Percentiles rank a stretch among this genome's conserved stretches.
Evolutionary conservation across 1,140 invertebrate species (phyloP).

Genomic region (Carcinoscorpius rotundicauda): DNA sequence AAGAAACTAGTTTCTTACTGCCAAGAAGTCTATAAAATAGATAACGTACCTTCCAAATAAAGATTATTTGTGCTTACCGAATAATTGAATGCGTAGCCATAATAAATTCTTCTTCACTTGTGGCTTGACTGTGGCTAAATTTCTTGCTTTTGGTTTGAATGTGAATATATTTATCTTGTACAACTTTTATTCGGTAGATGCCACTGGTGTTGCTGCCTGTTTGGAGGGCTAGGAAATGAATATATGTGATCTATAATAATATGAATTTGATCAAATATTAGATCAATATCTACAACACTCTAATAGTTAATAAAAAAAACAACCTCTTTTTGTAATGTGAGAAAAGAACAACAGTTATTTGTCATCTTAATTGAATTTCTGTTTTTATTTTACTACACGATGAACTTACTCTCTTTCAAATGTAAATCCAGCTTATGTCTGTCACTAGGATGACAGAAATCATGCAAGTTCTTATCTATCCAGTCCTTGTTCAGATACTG

Average conservation of each 20-base stretch:
- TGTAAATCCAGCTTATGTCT: constrained; percentile 54
- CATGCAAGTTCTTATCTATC: constrained; percentile 53
- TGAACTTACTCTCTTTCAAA: constrained; percentile 45
- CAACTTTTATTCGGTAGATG: constrained; percentile 61
- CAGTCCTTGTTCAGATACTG: constrained; percentile 56
- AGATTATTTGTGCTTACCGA: constrained; percentile 25
- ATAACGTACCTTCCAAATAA: too few relatives aligned
- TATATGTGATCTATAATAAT: too few relatives aligned
- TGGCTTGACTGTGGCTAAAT: constrained; percentile 54
- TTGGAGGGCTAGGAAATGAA: constrained; percentile 38
- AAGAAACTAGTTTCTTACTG: too few relatives aligned
- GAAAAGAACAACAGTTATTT: too few relatives aligned
- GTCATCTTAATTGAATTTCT: too few relatives aligned
- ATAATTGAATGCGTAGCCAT: constrained; percentile 83
- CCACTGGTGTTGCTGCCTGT: constrained; percentile 52
- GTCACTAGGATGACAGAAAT: constrained; percentile 60
- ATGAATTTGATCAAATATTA: too few relatives aligned
- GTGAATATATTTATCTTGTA: constrained; percentile 60
- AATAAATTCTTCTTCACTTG: constrained; percentile 63
- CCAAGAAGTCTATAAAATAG: too few relatives aligned
- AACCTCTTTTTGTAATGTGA: too few relatives aligned
- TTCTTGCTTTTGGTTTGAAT: constrained; percentile 78
- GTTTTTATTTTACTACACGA: too few relatives aligned
- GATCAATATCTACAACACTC: too few relatives aligned
- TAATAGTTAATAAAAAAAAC: too few relatives aligned